Conservation (phyloP, 2,888 invertebrate genomes). For the Drosophila birchii region DNA sequence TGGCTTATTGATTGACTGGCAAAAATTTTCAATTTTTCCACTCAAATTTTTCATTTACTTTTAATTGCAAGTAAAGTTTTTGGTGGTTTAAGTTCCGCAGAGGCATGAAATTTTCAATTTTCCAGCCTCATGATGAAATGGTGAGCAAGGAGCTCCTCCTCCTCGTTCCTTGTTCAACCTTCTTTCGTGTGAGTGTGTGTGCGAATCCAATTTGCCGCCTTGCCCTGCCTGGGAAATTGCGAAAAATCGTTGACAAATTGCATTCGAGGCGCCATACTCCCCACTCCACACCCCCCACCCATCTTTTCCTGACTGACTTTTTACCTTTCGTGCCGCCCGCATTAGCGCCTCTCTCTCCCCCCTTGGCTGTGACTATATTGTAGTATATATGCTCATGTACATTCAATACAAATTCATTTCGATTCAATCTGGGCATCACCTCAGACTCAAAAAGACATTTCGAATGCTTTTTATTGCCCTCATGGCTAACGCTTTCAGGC, state of each 20-base stretch:
- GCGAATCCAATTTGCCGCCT: conserved; percentile 64
- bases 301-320: conserved; percentile 47
- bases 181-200: conserved; percentile 12
- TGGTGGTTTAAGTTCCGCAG: not conserved
- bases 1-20: conserved; percentile 31
- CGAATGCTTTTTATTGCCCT: conserved; percentile 71
- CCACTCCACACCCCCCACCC: not conserved
- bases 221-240: conserved; percentile 57
- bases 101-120: conserved; percentile 64
- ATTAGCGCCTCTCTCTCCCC: conserved; percentile 24
- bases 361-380: not conserved
- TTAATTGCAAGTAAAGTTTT: conserved; percentile 31
- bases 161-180: too few species aligned
- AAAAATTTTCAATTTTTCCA: conserved; percentile 13
- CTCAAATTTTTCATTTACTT: conserved; percentile 10
- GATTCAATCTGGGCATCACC: conserved; percentile 59
- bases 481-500: conserved; percentile 54
- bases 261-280: conserved; percentile 51
- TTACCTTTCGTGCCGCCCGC: conserved; percentile 57
- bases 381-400: conserved; percentile 1
- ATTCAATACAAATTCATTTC: conserved; percentile 72
- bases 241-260: conserved; percentile 77
- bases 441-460: conserved; percentile 58
- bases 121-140: conserved; percentile 65
- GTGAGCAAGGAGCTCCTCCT: conserved; percentile 30